Conservation (phyloP, 2,888 invertebrate genomes). For the Chalcis sispes region DNA sequence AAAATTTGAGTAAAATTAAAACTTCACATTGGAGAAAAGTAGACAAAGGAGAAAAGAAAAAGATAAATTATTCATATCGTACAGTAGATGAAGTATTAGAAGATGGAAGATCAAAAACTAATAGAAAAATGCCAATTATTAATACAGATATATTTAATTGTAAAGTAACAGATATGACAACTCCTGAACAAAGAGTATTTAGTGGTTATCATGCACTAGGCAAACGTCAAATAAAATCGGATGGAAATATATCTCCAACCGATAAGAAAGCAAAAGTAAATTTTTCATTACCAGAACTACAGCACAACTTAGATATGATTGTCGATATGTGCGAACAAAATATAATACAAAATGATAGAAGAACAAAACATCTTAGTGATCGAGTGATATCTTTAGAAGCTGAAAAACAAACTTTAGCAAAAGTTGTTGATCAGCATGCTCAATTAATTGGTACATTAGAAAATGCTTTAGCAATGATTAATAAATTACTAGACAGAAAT, state of each 20-base stretch:
- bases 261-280: constrained; percentile 81
- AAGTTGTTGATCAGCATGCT: constrained; percentile 84
- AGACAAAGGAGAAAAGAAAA: constrained; percentile 76
- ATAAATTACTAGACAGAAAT: constrained; percentile 78
- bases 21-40: constrained; percentile 85
- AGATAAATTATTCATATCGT: constrained; percentile 87
- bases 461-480: constrained; percentile 83
- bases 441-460: constrained; percentile 84
- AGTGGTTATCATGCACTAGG: constrained; percentile 95
- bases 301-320: constrained; percentile 93
- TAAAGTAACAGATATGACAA: constrained; percentile 99
- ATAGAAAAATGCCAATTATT: constrained; percentile 62
- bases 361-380: constrained; percentile 87
- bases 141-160: constrained; percentile 86
- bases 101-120: constrained; percentile 84
- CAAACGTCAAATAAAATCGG: constrained; percentile 81
- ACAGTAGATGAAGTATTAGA: constrained; percentile 93
- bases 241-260: constrained; percentile 78
- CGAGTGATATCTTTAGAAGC: constrained; percentile 86
- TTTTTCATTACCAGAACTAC: constrained; percentile 91
- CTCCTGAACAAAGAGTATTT: constrained; percentile 93
- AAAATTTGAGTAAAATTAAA: constrained; percentile 81
- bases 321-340: constrained; percentile 97
- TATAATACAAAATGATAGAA: constrained; percentile 90
- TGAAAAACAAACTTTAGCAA: constrained; percentile 85